Conservation (phyloP, 2,797 vertebrate species). For the Dicrostonyx torquatus region DNA sequence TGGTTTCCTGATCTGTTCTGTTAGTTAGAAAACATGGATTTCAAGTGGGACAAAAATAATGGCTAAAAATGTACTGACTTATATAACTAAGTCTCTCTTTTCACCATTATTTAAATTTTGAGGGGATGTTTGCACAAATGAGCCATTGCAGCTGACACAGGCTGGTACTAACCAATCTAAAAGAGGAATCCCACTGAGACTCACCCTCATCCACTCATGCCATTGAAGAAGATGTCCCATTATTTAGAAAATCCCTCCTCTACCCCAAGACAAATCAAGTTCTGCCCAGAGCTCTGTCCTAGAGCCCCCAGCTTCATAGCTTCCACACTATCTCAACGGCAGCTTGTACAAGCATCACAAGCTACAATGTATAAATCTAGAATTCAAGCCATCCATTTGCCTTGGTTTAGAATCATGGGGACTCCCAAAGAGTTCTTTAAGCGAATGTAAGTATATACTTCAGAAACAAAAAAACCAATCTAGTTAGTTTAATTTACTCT, state of each 20-base stretch:
- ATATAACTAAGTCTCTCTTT: conserved; percentile 67
- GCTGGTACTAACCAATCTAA: not conserved
- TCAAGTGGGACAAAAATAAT: conserved; percentile 68
- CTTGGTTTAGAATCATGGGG: conserved; percentile 65
- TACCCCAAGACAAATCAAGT: not conserved
- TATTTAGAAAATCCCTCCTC: conserved; percentile 8
- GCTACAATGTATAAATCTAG: conserved; percentile 43
- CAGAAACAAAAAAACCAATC: conserved; percentile 79
- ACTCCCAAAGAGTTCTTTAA: conserved; percentile 77
- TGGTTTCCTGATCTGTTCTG: conserved; percentile 80
- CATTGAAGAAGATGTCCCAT: conserved; percentile 14
- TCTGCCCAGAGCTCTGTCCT: conserved; percentile 8
- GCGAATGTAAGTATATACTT: conserved; percentile 75
- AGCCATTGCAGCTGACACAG: conserved; percentile 11
- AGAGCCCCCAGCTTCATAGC: not conserved
- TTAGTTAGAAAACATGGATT: conserved; percentile 82
- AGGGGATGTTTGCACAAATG: not conserved
- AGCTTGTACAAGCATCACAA: not conserved
- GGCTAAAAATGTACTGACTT: conserved; percentile 70
- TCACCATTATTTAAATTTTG: conserved; percentile 60
- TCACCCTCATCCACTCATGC: not conserved
- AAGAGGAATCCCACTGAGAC: not conserved
- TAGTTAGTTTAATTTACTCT: conserved; percentile 86
- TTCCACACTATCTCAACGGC: not conserved
- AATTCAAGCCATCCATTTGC: conserved; percentile 76